These are phyloP conservation scores for Lysandra bellargus DNA, from an alignment of 2,888 invertebrate species.

Conservation along the genomic window DNA sequence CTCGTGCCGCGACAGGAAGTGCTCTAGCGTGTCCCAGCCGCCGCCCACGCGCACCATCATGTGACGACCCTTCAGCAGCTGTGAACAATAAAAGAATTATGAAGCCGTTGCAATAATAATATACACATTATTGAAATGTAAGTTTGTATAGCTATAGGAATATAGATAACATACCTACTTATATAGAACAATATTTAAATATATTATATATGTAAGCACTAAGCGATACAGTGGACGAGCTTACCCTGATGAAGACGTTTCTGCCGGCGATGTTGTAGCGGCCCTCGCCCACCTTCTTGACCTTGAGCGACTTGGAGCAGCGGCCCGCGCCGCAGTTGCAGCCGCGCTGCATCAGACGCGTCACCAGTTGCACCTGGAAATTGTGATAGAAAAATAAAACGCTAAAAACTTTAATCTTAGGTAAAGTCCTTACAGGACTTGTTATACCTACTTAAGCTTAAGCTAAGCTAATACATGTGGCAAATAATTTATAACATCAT, in stretches of 20 bases:
- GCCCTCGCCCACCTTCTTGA: constrained; percentile 91
- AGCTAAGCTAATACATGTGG: too few species aligned
- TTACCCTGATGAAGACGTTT: constrained; percentile 92
- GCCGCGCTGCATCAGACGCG: constrained; percentile 86
- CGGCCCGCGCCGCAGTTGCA: constrained; percentile 86
- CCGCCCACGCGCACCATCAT: constrained; percentile 98
- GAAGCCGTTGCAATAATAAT: too few species aligned
- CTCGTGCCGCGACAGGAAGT: constrained; percentile 93
- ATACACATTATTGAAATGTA: too few species aligned
- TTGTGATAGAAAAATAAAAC: neutral
- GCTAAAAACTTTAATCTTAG: too few species aligned
- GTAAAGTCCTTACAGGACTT: too few species aligned
- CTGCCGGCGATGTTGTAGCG: constrained; percentile 92
- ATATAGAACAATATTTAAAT: too few species aligned
- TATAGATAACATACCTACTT: too few species aligned
- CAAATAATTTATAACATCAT: too few species aligned
- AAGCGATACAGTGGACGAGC: constrained; percentile 49
- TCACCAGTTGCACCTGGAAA: constrained; percentile 83
- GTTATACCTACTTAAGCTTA: too few species aligned
- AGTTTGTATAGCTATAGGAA: too few species aligned
- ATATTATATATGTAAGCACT: too few species aligned
- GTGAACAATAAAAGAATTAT: constrained; percentile 40
- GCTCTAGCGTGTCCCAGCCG: constrained; percentile 96
- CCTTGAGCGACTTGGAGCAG: constrained; percentile 86
- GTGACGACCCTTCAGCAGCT: constrained; percentile 94